Evolutionary conservation across 2,113 vertebrate species (phyloP).

Genomic region (Notothenia rossii): DNA sequence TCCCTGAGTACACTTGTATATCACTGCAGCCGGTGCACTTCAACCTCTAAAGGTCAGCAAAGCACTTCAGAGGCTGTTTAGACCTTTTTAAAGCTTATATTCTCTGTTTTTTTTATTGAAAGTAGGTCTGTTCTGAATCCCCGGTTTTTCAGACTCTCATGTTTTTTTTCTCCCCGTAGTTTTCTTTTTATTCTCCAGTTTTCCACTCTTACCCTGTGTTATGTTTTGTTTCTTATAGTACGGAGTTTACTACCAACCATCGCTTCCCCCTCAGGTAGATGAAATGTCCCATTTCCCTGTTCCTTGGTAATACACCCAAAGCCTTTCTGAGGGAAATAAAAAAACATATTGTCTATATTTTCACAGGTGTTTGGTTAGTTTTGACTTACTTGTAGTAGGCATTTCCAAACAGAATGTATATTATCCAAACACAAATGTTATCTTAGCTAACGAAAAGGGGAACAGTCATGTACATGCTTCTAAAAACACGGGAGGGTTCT

Average conservation of each 20-base stretch:
- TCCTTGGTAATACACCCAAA: constrained; percentile 27
- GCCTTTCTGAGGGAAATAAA: constrained; percentile 13
- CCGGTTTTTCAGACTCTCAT: background rate
- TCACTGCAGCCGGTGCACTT: constrained; percentile 21
- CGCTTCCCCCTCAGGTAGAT: constrained; percentile 81
- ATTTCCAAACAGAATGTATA: background rate
- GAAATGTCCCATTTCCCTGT: constrained; percentile 67
- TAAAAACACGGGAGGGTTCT: background rate
- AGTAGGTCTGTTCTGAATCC: background rate
- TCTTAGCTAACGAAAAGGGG: background rate
- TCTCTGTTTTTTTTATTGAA: background rate
- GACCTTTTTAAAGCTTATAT: constrained; percentile 2
- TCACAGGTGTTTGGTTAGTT: constrained; percentile 1
- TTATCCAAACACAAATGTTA: background rate
- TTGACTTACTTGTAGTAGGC: background rate
- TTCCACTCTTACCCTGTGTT: constrained; percentile 69
- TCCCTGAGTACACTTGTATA: constrained; percentile 9
- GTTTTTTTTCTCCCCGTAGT: background rate
- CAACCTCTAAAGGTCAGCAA: constrained; percentile 27
- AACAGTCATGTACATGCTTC: constrained; percentile 1
- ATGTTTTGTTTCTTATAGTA: constrained; percentile 83
- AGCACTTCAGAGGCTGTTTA: constrained; percentile 26
- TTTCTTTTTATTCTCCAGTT: constrained; percentile 34
- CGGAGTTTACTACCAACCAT: constrained; percentile 81
- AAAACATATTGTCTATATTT: background rate